Base-by-base conservation (phyloP, 2,888 invertebrate species). In the Spisula subtruncata region DNA sequence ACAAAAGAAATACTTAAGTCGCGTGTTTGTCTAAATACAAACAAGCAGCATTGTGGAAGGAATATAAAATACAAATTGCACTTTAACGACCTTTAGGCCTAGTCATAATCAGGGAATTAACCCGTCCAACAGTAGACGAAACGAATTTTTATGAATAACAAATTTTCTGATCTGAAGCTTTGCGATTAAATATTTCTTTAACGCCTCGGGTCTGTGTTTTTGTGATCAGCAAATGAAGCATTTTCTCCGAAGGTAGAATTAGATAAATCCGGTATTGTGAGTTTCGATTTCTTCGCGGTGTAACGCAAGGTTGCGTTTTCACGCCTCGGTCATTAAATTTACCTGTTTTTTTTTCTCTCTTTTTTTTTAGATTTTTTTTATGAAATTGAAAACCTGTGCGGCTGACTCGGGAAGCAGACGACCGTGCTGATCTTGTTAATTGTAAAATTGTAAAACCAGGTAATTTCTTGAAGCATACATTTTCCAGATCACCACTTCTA, bases 91-190 rank as follows among this genome's bases (percentile, higher is more conserved):
- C 90, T 60, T 41, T 41, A 32, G 79, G 35, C 29, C 46, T n/a
- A 10, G 51, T 75, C 29, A 75, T 90, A 66, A 90, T 82, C 85
- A 83, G 79, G 83, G 84, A 90, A 87, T 90, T 90, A 87, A 90
- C 90, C 90, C 83, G 29, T n/a, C 54, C 60, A 60, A 85, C 90
- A 87, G 87, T 82, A 85, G 85, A 85, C 79, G 83, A 85, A 90
- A 87, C 90, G 90, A 87, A 87, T 87, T 90, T 89, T 87, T 87
- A 85, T 90, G 90, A 90, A 87, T 87, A 82, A 90, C 90, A 90
- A 87, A 90, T 90, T 90, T 90, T 84, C 84, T 84, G 75, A 84
- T 84, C 84, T 71, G 41, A 29, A 32, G 84, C 12, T 51, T 66
- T 84, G 0, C 32, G 75, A 75, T 71, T 75, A 18, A 84, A 84